Evolutionary conservation across 2,797 vertebrate species (phyloP).

Genomic region (Epinephelus coioides): DNA sequence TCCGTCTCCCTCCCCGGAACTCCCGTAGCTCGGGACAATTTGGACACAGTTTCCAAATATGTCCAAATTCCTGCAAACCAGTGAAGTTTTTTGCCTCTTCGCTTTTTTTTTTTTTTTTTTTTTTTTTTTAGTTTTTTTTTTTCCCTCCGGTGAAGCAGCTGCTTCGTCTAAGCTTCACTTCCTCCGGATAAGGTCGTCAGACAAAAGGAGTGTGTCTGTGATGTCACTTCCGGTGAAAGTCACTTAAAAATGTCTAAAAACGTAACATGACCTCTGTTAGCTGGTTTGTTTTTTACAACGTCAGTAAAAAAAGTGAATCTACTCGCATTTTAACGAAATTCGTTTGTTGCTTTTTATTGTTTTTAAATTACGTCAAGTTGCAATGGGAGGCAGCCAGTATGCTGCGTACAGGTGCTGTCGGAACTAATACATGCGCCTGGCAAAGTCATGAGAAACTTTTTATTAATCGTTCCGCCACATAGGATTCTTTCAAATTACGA

Average conservation of each 20-base stretch:
- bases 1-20: slow-evolving; percentile 67
- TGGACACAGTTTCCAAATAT: slow-evolving; percentile 64
- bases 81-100: slow-evolving; percentile 69
- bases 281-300: accelerated
- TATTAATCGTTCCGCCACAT: neutral
- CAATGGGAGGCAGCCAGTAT: neutral
- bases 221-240: slow-evolving; percentile 79
- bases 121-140: slow-evolving; percentile 65
- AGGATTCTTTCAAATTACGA: neutral
- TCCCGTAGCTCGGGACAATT: slow-evolving; percentile 54
- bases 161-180: slow-evolving; percentile 86
- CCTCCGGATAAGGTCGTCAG: slow-evolving; percentile 85
- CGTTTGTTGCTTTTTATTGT: no score
- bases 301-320: accelerated
- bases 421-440: neutral
- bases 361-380: neutral
- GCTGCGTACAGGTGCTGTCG: slow-evolving; percentile 25
- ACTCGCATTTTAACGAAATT: accelerated
- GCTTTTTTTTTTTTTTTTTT: slow-evolving; percentile 71
- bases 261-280: neutral
- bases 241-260: slow-evolving; percentile 4
- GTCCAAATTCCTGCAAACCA: slow-evolving; percentile 68
- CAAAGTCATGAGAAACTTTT: neutral
- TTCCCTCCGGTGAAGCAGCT: slow-evolving; percentile 78
- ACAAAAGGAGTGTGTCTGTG: slow-evolving; percentile 70